phyloP scores from a whole-genome alignment of 37 sponge, comb jelly and placozoan species.

The Aphrocallistes beatrix region DNA sequence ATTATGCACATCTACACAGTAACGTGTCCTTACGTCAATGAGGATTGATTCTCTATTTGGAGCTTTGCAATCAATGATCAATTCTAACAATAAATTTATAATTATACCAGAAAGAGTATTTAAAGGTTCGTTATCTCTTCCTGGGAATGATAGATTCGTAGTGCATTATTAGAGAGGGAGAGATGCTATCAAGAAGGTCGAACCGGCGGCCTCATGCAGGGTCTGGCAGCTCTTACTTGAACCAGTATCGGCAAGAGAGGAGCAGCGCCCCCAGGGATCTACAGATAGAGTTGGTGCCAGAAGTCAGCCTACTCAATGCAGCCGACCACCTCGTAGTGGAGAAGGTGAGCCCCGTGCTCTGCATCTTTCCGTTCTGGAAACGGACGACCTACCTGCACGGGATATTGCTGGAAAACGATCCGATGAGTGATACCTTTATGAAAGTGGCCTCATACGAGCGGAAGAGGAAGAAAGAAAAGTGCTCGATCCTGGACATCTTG shows the following conservation, averaged over 20 bases:
- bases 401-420: not conserved
- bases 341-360: not conserved
- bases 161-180: too few relatives aligned
- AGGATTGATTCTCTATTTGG: too few relatives aligned
- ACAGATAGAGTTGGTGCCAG: not conserved
- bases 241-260: conserved; percentile 5
- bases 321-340: not conserved
- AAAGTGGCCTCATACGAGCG: not conserved
- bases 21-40: too few relatives aligned
- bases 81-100: too few relatives aligned
- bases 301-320: not conserved
- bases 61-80: too few relatives aligned
- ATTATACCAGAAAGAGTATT: too few relatives aligned
- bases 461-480: not conserved
- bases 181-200: too few relatives aligned
- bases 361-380: not conserved
- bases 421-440: not conserved
- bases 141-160: too few relatives aligned
- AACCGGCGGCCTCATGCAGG: too few relatives aligned
- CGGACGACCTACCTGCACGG: not conserved
- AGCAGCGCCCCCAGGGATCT: not conserved
- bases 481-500: not conserved
- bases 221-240: not conserved
- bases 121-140: too few relatives aligned
- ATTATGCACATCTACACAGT: too few relatives aligned